Percentiles rank a stretch among this genome's conserved stretches.
phyloP scores from a whole-genome alignment of 2,113 vertebrate species.

The Albula glossodonta region DNA sequence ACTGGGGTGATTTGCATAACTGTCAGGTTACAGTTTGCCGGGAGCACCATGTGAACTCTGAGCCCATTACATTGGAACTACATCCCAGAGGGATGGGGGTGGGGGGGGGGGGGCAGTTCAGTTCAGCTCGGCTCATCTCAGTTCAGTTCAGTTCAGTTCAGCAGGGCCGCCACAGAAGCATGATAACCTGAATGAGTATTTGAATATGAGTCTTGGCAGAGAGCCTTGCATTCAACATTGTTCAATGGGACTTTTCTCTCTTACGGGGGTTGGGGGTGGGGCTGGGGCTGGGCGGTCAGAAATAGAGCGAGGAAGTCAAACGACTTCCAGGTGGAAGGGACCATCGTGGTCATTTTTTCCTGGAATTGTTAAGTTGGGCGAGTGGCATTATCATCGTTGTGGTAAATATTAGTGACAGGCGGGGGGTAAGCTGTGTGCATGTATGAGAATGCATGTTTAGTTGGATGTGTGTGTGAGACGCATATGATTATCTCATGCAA shows the following conservation, averaged over 20 bases:
- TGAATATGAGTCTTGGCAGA: background rate
- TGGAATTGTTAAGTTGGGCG: constrained; percentile 39
- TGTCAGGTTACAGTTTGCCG: too few relatives aligned
- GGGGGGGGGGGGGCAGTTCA: background rate
- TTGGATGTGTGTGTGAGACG: too few relatives aligned
- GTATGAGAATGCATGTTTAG: too few relatives aligned
- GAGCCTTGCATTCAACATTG: background rate
- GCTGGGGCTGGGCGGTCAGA: background rate
- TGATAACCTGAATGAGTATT: background rate
- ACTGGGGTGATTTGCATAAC: too few relatives aligned
- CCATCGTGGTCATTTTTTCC: constrained; percentile 29
- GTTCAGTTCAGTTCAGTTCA: background rate
- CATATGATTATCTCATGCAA: too few relatives aligned
- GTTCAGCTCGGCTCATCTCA: background rate
- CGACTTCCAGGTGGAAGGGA: constrained; percentile 15
- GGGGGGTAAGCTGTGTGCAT: too few relatives aligned
- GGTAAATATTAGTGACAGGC: background rate
- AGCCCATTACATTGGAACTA: too few relatives aligned
- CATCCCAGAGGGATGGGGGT: too few relatives aligned
- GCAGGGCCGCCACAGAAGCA: background rate
- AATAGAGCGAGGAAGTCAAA: constrained; percentile 19
- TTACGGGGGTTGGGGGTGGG: too few relatives aligned
- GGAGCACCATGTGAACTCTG: too few relatives aligned
- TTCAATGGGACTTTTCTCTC: background rate
- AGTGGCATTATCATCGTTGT: constrained; percentile 26